Conservation (phyloP, 1,140 invertebrate species). For the Ctenoplectra terminalis region DNA sequence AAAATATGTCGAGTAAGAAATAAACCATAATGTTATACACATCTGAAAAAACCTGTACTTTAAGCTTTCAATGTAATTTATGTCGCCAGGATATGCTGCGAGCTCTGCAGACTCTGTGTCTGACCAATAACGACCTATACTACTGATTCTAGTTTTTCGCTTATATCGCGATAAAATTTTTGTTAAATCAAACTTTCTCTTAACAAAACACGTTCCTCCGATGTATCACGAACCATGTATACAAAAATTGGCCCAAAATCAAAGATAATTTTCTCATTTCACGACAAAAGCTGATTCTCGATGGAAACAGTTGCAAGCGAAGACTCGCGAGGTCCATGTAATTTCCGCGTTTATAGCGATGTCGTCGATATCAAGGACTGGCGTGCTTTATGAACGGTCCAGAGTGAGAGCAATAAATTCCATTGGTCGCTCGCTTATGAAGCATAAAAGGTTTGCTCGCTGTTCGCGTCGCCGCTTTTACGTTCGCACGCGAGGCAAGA, state of each 20-base stretch:
- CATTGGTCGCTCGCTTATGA: constrained; percentile 9
- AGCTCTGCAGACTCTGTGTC: background rate
- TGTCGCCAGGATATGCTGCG: no score
- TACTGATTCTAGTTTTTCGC: background rate
- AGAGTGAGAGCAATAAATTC: constrained; percentile 4
- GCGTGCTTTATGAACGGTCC: background rate
- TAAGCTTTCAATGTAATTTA: no score
- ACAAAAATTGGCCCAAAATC: no score
- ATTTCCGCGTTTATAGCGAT: constrained; percentile 8
- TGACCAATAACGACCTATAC: background rate
- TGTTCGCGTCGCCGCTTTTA: constrained; percentile 10
- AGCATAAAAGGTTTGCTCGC: constrained; percentile 33
- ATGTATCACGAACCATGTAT: background rate
- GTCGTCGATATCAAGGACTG: background rate
- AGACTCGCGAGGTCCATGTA: background rate
- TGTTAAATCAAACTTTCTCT: background rate
- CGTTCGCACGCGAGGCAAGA: constrained; percentile 4
- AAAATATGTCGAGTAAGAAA: no score
- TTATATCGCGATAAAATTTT: background rate
- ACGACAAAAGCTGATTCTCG: background rate
- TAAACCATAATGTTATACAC: no score
- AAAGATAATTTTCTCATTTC: background rate
- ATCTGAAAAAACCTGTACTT: no score
- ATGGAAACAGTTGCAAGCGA: background rate
- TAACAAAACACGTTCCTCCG: background rate